Evolutionary conservation across 2,797 vertebrate genomes (phyloP), one percentile per base, ranked within the genome.

Genomic region (Staurois parvus): DNA sequence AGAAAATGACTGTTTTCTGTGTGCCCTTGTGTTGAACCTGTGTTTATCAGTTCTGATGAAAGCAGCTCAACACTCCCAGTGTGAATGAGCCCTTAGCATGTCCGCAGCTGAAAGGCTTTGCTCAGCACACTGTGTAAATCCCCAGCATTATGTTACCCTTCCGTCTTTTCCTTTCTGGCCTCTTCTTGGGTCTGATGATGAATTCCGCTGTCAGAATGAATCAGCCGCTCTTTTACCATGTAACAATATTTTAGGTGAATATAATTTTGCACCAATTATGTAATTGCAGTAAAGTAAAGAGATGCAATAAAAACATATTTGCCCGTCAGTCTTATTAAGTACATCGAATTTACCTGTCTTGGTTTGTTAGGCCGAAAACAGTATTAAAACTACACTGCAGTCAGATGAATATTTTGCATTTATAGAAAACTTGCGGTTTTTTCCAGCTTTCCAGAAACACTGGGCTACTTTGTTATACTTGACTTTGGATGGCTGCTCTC

Each of bases 151-250:
- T 59, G 6, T 1, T 24, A 24, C 52, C n/a, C 21, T 24, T 59
- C 52, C 19, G 11, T 13, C 21, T 59, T 12, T 59, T 59, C 52
- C 19, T 8, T 59, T 24, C 21, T 59, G 52, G 21, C 21, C 8
- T 59, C 52, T 19, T 59, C 21, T 59, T 59, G 52, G 21, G 52
- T 59, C 52, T 24, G 21, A 59, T 24, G 52, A 59, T 21, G 19
- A 59, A 59, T 66, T 66, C 64, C 28, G 64, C 64, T 66, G 64
- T 66, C 64, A 66, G n/a, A 66, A 29, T 29, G 64, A 66, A 29
- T 66, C 59, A 64, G 59, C 59, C 12, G n/a, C n/a, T 64, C 59
- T 26, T 64, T 29, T 66, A 24, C 64, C 64, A 29, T 66, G 10
- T 66, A 66, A 66, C 28, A 66, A 28, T 66, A 66, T 66, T 66